Evolutionary conservation across 1,140 invertebrate species (phyloP), one percentile per base, ranked within the genome.

Genomic region (Luehdorfia chinensis): DNA sequence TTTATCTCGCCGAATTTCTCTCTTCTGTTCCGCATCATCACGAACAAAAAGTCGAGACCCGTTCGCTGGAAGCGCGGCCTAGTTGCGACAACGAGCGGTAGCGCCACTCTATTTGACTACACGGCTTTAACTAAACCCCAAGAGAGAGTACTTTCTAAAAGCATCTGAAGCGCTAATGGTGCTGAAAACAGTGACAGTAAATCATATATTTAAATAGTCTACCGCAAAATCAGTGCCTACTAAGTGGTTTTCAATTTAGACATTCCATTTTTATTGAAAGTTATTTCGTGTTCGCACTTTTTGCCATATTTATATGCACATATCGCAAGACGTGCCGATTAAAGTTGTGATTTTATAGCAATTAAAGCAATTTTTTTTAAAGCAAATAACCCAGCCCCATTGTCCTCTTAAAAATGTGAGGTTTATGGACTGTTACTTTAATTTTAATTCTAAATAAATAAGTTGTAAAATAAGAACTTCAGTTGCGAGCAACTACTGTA

Each of bases 1-100:
- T 75, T 75, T 75, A 75, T 78, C 75, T 80, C 69, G 64, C 76
- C 72, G 66, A 85, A 85, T 83, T 85, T 83, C 81, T 78, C 80
- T 76, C 65, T 65, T 71, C 74, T 73, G 75, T 78, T 78, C 75
- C 71, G 77, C 71, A 75, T 73, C 71, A 76, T 73, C 66, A 71
- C 67, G 63, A 68, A 76, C 73, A 77, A 78, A 78, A 77, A 75
- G 65, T 72, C 52, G 59, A 76, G 61, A 75, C 73, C 75, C 77
- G 75, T 76, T 78, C 47, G 57, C 66, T 74, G 57, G 71, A 69
- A 70, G 66, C 64, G 68, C 70, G 77, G 66, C 77, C 77, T 78
- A 81, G 73, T 72, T 78, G 66, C 58, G 51, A 43, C 49, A 31
- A 39, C 50, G 44, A 39, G 49, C 59, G 60, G 59, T 65, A 68